A percentile compares a stretch with the other conserved stretches of the same genome.
phyloP scores from a whole-genome alignment of 2,113 vertebrate genomes.

The Mobula hypostoma region DNA sequence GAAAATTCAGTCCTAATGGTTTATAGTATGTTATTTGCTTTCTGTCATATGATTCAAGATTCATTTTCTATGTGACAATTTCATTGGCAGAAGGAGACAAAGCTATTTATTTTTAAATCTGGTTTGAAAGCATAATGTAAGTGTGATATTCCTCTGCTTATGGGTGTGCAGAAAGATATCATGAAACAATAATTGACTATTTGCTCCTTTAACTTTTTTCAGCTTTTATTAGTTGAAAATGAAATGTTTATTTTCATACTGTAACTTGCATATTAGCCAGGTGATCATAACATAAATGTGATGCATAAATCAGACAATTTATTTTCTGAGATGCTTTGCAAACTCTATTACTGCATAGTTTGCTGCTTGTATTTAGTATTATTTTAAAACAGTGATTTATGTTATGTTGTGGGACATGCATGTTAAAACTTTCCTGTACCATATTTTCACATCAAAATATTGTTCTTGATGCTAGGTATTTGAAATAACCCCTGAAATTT shows the following conservation, averaged over 20 bases:
- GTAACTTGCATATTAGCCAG: not conserved
- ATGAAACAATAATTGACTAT: not conserved
- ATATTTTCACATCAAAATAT: not conserved
- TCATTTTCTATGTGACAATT: not conserved
- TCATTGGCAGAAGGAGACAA: not conserved
- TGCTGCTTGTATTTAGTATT: not conserved
- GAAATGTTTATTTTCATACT: not conserved
- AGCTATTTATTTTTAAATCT: not conserved
- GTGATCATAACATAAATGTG: not conserved
- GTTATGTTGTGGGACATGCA: not conserved
- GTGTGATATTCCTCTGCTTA: not conserved
- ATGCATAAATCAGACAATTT: not conserved
- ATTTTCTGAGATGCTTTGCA: not conserved
- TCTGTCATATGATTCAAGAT: not conserved
- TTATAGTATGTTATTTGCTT: not conserved
- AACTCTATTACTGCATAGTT: not conserved
- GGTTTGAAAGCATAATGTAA: not conserved
- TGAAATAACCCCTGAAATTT: not conserved
- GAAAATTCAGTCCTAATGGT: not conserved
- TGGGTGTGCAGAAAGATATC: not conserved
- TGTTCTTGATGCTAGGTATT: not conserved
- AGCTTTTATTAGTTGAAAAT: constrained; percentile 3
- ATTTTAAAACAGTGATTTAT: not conserved
- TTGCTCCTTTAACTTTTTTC: not conserved
- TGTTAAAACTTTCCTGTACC: not conserved